Conservation (phyloP, 1,140 invertebrate genomes). For the Bombus waltoni region DNA sequence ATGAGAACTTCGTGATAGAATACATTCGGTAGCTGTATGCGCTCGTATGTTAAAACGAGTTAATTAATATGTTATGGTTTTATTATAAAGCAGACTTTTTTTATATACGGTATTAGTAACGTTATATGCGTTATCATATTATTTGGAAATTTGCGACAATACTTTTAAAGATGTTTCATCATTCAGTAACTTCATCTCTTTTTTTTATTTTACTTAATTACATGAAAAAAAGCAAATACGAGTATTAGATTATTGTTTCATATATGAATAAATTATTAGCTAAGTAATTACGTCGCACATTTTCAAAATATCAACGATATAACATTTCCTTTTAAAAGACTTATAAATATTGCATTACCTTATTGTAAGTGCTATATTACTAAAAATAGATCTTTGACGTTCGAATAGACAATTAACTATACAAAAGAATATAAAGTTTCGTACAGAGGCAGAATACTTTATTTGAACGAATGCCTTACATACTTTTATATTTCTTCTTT, state of each 20-base stretch:
- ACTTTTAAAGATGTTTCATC: background rate
- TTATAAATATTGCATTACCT: background rate
- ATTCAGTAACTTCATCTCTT: background rate
- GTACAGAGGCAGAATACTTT: slow-evolving; percentile 16
- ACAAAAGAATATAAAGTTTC: slow-evolving; percentile 38
- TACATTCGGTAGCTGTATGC: background rate
- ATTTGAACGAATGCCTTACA: background rate
- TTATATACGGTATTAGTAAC: slow-evolving; percentile 55
- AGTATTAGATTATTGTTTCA: background rate
- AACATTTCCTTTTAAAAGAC: background rate
- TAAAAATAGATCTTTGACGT: slow-evolving; percentile 66
- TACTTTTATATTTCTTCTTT: background rate
- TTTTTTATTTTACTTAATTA: background rate
- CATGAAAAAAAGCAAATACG: background rate
- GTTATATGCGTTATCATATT: slow-evolving; percentile 1
- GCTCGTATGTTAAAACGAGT: background rate
- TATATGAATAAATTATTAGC: background rate
- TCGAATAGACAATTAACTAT: slow-evolving; percentile 57
- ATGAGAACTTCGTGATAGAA: background rate
- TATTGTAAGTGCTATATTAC: slow-evolving; percentile 38
- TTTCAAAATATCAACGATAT: background rate
- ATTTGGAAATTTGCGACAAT: slow-evolving; percentile 16
- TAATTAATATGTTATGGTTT: slow-evolving; percentile 28
- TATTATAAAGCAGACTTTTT: slow-evolving; percentile 50
- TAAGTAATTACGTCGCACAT: background rate